These are phyloP conservation scores for Anthopleura sola DNA, from an alignment of 64 coral and sea anemone species.

Conservation along the genomic window DNA sequence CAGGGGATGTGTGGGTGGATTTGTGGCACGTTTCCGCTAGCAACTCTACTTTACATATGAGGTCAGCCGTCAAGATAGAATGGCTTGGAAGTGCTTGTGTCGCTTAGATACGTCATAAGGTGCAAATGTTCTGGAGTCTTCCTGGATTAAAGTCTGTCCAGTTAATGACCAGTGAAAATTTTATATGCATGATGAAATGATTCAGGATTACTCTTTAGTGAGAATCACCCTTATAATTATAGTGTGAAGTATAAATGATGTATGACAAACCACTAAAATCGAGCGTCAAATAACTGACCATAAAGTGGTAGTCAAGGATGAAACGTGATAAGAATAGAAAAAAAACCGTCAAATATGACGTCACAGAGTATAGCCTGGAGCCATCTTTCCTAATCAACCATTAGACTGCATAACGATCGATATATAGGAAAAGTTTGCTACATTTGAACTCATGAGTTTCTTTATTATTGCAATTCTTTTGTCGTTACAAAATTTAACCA, in stretches of 20 bases:
- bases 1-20: slow-evolving; percentile 36
- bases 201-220: background rate
- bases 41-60: background rate
- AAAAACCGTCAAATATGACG: background rate
- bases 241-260: background rate
- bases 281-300: too few relatives aligned
- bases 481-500: too few relatives aligned
- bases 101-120: slow-evolving; percentile 3
- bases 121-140: background rate
- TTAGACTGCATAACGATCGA: background rate
- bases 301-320: background rate
- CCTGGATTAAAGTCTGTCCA: background rate
- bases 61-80: slow-evolving; percentile 25
- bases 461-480: too few relatives aligned
- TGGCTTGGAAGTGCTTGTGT: background rate
- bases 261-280: background rate
- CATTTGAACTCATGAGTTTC: too few relatives aligned
- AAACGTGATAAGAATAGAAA: background rate
- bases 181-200: background rate
- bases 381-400: too few relatives aligned
- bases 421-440: background rate
- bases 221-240: background rate
- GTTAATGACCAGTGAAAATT: background rate
- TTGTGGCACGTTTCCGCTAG: slow-evolving; percentile 12
- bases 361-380: background rate